Evolutionary conservation across 2,888 invertebrate genomes (phyloP), one percentile per base, ranked within the genome.

Genomic region (Pachliopta kotzebuea): DNA sequence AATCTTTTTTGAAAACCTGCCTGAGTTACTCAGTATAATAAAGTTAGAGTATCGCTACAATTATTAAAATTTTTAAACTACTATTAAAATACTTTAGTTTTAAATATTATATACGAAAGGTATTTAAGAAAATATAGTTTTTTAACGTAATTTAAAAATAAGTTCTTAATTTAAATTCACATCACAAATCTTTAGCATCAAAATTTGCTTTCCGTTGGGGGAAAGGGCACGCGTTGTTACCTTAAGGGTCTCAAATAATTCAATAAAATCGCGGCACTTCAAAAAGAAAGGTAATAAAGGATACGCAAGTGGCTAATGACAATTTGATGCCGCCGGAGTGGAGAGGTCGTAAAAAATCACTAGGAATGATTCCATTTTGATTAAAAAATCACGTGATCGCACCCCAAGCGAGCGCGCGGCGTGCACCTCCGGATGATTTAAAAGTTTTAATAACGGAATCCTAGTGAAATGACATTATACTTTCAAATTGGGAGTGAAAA

Each of bases 401-500:
- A 85, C 88, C 88, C 88, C 83, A 74, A 80, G 78, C 76, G 77
- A 77, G 76, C 75, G 80, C 84, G 79, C 77, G 84, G 81, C 56
- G 79, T 80, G 84, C 85, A 86, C 83, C 86, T 88, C 83, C 83
- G 85, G 87, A 92, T 92, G 92, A 92, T 92, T 92, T 92, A 92
- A 90, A 91, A 90, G 88, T 92, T 92, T 92, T 92, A 92, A 92
- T 92, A 92, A 92, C 90, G 85, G 82, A 88, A 87, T 91, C 85
- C 92, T 87, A 92, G 89, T 91, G 86, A 87, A 89, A 92, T 92
- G 92, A 92, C 92, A 92, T 92, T 92, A 92, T 92, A 92, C 92
- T 92, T 92, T 92, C 91, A 92, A 92, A 92, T 92, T 92, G 88
- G 89, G 90, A 91, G 91, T 91, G 91, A 92, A 92, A 92, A 92